Evolutionary conservation across 37 sponge, comb jelly and placozoan genomes (phyloP), one percentile per base, ranked within the genome.

Genomic region (Axinella damicornis): DNA sequence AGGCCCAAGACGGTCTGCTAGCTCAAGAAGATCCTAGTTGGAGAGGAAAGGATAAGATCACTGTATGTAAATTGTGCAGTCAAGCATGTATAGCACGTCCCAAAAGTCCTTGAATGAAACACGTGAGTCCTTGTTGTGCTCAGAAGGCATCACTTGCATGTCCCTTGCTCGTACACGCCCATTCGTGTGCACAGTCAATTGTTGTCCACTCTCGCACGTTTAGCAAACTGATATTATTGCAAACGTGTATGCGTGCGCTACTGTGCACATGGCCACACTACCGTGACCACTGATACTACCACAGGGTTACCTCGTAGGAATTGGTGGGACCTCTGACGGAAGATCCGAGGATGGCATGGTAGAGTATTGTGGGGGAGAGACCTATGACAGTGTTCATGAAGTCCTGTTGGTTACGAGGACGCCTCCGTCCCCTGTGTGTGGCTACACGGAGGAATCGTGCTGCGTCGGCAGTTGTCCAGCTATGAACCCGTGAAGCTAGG

Each of bases 1-100:
- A 34, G 92, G 92, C 5, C 92, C 92, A 11, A 92, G 63, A 13
- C 65, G 22, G 15, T 92, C 88, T 30, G 88, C 92, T 5, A 91
- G 71, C 57, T 85, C 91, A 39, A 91, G 65, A 30, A 91, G 46
- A 19, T 85, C 80, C 91, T 46, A 9, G 9, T 4, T 46, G 9
- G 46, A 46, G 46, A 46, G 46, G 46, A 9, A 46, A 46, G 6
- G 46, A 9, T 12, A 46, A 46, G 46, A 46, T 12, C 46, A n/a
- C n/a, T n/a, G n/a, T n/a, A n/a, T n/a, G n/a, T n/a, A n/a, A n/a
- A n/a, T n/a, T n/a, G n/a, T n/a, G n/a, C n/a, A n/a, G n/a, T n/a
- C n/a, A n/a, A n/a, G n/a, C n/a, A n/a, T n/a, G n/a, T n/a, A n/a
- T n/a, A n/a, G n/a, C n/a, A n/a, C n/a, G n/a, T n/a, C n/a, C n/a